Conservation (phyloP, 1,140 invertebrate species). For the Cydia splendana region DNA sequence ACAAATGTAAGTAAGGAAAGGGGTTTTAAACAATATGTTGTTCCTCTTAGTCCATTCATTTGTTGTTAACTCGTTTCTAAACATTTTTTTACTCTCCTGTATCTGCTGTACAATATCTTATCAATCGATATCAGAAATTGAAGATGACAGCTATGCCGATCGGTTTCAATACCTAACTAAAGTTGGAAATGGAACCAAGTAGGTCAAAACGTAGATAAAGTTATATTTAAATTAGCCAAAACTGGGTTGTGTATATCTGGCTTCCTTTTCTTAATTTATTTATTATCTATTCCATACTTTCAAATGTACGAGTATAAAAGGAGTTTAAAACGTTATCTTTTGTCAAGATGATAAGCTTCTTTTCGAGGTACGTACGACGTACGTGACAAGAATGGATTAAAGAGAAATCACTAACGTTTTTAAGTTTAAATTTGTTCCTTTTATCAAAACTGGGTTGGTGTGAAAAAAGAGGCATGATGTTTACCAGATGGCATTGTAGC, state of each 20-base stretch:
- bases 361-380: slow-evolving; percentile 10
- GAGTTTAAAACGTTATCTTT: slow-evolving; percentile 10
- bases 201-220: neutral
- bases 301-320: neutral
- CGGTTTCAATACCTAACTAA: neutral
- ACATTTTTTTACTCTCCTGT: neutral
- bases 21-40: too few relatives aligned
- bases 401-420: slow-evolving; percentile 22
- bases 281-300: neutral
- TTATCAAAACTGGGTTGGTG: neutral
- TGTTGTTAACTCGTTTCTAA: neutral
- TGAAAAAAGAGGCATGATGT: neutral
- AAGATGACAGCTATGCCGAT: neutral
- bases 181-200: slow-evolving; percentile 3
- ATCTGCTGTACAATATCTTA: neutral
- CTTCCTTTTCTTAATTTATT: neutral
- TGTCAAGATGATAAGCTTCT: slow-evolving; percentile 9
- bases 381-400: slow-evolving; percentile 30
- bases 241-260: neutral
- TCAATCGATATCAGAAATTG: neutral
- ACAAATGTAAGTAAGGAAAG: too few relatives aligned
- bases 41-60: too few relatives aligned
- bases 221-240: neutral
- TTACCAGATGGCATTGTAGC: neutral
- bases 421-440: neutral